These are phyloP conservation scores for Melanargia galathea DNA, from an alignment of 2,888 invertebrate genomes.

Conservation along the genomic window DNA sequence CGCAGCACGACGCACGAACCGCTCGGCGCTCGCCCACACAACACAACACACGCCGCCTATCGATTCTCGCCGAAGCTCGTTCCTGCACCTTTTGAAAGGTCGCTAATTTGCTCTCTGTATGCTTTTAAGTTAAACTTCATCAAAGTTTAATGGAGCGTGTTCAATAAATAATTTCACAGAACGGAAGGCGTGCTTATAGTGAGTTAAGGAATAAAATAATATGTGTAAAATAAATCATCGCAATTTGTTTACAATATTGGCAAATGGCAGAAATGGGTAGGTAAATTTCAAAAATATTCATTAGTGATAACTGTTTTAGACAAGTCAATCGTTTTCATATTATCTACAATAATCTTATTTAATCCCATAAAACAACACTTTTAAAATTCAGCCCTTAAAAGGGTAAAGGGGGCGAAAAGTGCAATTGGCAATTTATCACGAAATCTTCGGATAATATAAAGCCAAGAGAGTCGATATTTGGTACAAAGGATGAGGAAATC, in stretches of 20 bases:
- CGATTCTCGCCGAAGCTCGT: slow-evolving; percentile 53
- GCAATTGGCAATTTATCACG: no score
- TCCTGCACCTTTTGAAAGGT: slow-evolving; percentile 47
- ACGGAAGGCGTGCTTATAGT: background rate
- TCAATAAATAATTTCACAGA: background rate
- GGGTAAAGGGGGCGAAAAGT: no score
- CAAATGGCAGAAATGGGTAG: no score
- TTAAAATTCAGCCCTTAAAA: no score
- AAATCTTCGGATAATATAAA: no score
- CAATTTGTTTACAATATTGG: background rate
- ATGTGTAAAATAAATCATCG: background rate
- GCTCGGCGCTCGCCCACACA: slow-evolving; percentile 46
- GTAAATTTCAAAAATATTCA: no score
- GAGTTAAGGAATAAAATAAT: background rate
- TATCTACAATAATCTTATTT: no score
- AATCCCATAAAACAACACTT: no score
- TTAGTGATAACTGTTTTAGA: no score
- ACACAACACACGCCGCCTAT: slow-evolving; percentile 38
- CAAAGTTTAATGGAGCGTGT: background rate
- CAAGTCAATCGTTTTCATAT: no score
- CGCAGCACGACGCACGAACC: slow-evolving; percentile 34
- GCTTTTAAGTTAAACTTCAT: slow-evolving; percentile 12
- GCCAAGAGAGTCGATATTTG: no score
- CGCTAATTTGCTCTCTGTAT: slow-evolving; percentile 38
- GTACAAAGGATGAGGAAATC: no score